Conservation (phyloP, 2,113 vertebrate species). For the Etia nguti region DNA sequence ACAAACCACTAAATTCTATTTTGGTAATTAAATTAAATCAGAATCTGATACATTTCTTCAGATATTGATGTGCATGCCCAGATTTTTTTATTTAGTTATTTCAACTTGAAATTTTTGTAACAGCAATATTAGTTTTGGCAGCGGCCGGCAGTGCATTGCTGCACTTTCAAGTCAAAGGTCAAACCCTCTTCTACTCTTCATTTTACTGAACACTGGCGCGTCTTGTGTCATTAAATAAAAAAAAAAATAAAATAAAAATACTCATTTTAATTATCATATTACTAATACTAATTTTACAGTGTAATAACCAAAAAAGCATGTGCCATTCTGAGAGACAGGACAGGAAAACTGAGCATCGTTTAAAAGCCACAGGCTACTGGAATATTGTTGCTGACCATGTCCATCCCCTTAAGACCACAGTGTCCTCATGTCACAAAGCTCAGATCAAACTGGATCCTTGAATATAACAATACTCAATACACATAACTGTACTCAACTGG, state of each 20-base stretch:
- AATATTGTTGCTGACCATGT: neutral
- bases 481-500: neutral
- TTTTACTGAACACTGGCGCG: too few relatives aligned
- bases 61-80: neutral
- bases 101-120: neutral
- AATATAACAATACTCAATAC: neutral
- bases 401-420: neutral
- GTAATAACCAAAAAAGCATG: neutral
- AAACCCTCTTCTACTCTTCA: too few relatives aligned
- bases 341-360: neutral
- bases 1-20: neutral
- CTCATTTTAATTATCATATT: too few relatives aligned
- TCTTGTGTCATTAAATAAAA: too few relatives aligned
- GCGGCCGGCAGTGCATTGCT: too few relatives aligned
- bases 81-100: neutral
- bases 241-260: too few relatives aligned
- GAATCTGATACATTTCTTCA: neutral
- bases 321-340: neutral
- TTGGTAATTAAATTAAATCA: neutral
- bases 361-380: neutral
- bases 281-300: neutral
- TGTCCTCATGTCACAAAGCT: neutral
- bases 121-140: too few relatives aligned
- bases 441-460: neutral
- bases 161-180: too few relatives aligned